These are phyloP conservation scores for Holocentrus rufus DNA, from an alignment of 2,797 vertebrate species.

Conservation along the genomic window DNA sequence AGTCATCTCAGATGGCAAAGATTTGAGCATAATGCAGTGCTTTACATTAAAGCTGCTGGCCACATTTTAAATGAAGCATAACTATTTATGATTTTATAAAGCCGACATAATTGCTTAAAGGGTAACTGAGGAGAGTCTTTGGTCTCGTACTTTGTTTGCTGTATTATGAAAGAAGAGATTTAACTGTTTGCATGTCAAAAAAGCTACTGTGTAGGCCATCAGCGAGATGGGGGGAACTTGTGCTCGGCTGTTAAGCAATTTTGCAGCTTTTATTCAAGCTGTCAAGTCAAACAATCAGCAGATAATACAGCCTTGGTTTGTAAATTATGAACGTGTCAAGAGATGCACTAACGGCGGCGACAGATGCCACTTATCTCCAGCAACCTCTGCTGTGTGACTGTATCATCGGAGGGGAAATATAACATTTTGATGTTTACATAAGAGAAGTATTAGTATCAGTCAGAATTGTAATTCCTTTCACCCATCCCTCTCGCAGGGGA, in stretches of 20 bases:
- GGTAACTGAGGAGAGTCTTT: slow-evolving; percentile 65
- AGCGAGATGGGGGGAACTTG: slow-evolving; percentile 51
- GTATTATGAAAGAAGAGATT: slow-evolving; percentile 62
- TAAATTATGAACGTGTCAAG: slow-evolving; percentile 77
- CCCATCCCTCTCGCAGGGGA: slow-evolving; percentile 72
- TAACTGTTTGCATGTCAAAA: slow-evolving; percentile 57
- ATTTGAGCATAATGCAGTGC: slow-evolving; percentile 56
- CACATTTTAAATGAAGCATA: slow-evolving; percentile 73
- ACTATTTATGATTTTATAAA: slow-evolving; percentile 74
- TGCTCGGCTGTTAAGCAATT: slow-evolving; percentile 73
- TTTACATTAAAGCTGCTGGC: slow-evolving; percentile 69
- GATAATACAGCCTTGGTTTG: slow-evolving; percentile 74
- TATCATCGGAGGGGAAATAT: slow-evolving; percentile 73
- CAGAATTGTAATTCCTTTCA: slow-evolving; percentile 81
- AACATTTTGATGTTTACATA: slow-evolving; percentile 76
- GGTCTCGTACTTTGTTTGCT: slow-evolving; percentile 60
- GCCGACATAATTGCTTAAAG: slow-evolving; percentile 76
- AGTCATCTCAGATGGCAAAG: slow-evolving; percentile 72
- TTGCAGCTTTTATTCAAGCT: slow-evolving; percentile 73
- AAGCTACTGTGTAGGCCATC: slow-evolving; percentile 52
- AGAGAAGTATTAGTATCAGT: slow-evolving; percentile 82
- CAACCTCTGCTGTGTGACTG: slow-evolving; percentile 73
- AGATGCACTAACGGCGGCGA: slow-evolving; percentile 74
- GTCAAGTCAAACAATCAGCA: slow-evolving; percentile 76
- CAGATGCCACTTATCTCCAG: slow-evolving; percentile 79